Percentiles rank a stretch among this genome's conserved stretches.
These are phyloP conservation scores for Corythoichthys haematopterus DNA, from an alignment of 2,113 vertebrate species.

Conservation along the genomic window DNA sequence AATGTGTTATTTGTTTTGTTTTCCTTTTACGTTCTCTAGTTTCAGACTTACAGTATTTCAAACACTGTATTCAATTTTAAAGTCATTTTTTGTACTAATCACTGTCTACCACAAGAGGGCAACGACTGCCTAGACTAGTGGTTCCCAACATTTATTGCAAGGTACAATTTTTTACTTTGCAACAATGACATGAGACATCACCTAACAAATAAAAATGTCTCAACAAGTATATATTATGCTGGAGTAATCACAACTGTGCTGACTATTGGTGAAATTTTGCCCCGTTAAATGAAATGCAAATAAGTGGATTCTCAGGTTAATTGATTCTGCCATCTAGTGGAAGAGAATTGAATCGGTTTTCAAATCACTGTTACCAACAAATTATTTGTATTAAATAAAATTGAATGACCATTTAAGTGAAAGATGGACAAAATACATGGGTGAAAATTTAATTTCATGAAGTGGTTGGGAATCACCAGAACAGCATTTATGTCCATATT, in stretches of 20 bases:
- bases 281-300: conserved; percentile 43
- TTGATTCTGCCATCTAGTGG: neutral
- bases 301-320: conserved; percentile 15
- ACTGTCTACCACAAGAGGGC: conserved; percentile 55
- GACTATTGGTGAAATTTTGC: neutral
- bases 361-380: neutral
- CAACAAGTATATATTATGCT: neutral
- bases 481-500: neutral
- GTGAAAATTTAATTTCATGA: too few relatives aligned
- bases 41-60: neutral
- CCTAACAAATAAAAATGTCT: neutral
- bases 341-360: neutral
- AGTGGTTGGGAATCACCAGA: neutral
- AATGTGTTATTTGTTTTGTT: neutral
- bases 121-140: conserved; percentile 15
- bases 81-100: conserved; percentile 26
- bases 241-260: neutral
- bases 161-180: neutral
- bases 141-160: neutral
- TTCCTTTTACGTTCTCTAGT: conserved; percentile 5
- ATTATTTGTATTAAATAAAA: too few relatives aligned
- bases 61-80: conserved; percentile 58
- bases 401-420: too few relatives aligned
- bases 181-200: neutral
- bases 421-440: too few relatives aligned